Evolutionary conservation across 64 coral and sea anemone species (phyloP).

Genomic region (Montipora capricornis): DNA sequence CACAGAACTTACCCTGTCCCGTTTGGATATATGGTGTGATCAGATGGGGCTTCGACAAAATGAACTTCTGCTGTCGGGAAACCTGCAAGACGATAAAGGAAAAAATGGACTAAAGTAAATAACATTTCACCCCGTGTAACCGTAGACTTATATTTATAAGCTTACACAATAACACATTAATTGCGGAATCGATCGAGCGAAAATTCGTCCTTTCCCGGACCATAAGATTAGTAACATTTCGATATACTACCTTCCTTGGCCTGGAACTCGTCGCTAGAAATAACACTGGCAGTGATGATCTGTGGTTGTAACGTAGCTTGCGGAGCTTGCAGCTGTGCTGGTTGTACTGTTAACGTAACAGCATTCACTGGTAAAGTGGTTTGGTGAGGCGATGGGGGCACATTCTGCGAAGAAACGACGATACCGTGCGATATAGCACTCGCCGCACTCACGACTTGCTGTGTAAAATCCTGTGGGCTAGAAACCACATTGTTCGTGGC

Average conservation of each 20-base stretch:
- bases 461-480: conserved; percentile 64
- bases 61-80: conserved; percentile 86
- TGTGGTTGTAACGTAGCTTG: conserved; percentile 75
- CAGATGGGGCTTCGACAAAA: conserved; percentile 77
- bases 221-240: background rate
- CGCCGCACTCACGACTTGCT: conserved; percentile 41
- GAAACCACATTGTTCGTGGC: conserved; percentile 63
- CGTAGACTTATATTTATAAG: background rate
- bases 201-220: background rate
- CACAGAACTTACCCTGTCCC: conserved; percentile 79
- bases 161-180: background rate
- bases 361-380: conserved; percentile 68
- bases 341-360: conserved; percentile 84
- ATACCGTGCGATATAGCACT: conserved; percentile 55
- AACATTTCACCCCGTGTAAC: background rate
- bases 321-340: conserved; percentile 78
- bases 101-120: background rate
- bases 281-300: conserved; percentile 88
- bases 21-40: conserved; percentile 82
- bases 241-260: conserved; percentile 88
- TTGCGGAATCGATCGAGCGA: conserved; percentile 29
- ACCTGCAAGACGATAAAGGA: conserved; percentile 53
- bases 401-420: conserved; percentile 51
- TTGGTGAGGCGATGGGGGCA: conserved; percentile 38
- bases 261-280: conserved; percentile 88